Percentiles rank a stretch among this genome's conserved stretches.
These are phyloP conservation scores for Frieseomelitta varia DNA, from an alignment of 1,140 invertebrate genomes.

Conservation along the genomic window DNA sequence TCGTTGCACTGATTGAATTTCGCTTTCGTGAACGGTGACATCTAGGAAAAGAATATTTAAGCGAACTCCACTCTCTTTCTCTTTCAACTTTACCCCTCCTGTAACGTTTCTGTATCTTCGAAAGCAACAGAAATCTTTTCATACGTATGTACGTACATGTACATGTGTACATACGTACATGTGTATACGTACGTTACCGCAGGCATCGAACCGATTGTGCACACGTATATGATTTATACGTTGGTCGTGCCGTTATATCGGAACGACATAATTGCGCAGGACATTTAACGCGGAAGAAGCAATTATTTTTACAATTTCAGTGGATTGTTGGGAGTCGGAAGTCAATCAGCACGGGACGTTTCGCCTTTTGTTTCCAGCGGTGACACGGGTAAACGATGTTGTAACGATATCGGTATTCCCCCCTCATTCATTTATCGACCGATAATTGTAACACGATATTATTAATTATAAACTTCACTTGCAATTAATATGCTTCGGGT, in stretches of 20 bases:
- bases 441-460: slow-evolving; percentile 39
- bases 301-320: slow-evolving; percentile 19
- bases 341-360: slow-evolving; percentile 4
- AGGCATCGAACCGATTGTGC: not conserved
- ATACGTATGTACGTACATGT: too few species aligned
- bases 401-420: slow-evolving; percentile 4
- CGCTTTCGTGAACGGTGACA: not conserved
- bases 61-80: not conserved
- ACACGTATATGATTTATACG: not conserved
- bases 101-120: not conserved
- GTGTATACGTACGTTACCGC: not conserved
- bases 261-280: not conserved
- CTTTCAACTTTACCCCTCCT: not conserved
- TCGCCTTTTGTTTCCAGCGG: slow-evolving; percentile 1
- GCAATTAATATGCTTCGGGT: slow-evolving; percentile 36
- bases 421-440: not conserved
- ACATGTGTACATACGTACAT: too few species aligned
- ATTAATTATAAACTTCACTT: slow-evolving; percentile 17
- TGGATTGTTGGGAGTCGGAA: not conserved
- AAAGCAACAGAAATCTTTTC: not conserved
- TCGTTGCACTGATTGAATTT: not conserved
- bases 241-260: not conserved
- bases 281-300: not conserved
- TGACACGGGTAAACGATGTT: not conserved
- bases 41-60: not conserved